Conservation (phyloP, 2,113 vertebrate species). For the Butorides virescens region DNA sequence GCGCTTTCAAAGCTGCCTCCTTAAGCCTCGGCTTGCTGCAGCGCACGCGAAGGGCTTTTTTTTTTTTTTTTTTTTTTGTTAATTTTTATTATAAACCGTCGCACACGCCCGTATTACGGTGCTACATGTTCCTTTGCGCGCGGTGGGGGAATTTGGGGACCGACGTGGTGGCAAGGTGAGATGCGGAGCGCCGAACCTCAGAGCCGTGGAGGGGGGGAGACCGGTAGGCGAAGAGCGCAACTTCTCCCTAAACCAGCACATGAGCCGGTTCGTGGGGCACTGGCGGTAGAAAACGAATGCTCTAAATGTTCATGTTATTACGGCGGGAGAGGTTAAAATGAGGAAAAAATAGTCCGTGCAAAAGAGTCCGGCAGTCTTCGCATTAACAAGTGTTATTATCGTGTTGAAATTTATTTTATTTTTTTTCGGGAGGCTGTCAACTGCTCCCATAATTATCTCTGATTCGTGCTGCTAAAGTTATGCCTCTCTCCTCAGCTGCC, state of each 20-base stretch:
- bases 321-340: not conserved
- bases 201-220: fast-evolving
- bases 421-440: not conserved
- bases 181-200: not conserved
- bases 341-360: fast-evolving
- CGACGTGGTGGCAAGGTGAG: not conserved
- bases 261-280: fast-evolving
- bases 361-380: not conserved
- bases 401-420: not conserved
- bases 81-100: not conserved
- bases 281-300: fast-evolving
- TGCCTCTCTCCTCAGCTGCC: not conserved
- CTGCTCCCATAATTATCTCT: not conserved
- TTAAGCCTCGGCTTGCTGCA: not conserved
- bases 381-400: not conserved
- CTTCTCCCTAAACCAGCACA: not conserved
- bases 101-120: fast-evolving
- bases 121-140: not conserved
- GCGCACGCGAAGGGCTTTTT: not conserved
- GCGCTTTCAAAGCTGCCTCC: not conserved
- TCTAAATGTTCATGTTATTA: fast-evolving
- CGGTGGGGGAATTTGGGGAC: not conserved
- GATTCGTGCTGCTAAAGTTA: slow-evolving; percentile 45
- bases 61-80: no score
- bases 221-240: not conserved